These are phyloP conservation scores for Xanthorhoe designata DNA, from an alignment of 2,888 invertebrate species.

Conservation along the genomic window DNA sequence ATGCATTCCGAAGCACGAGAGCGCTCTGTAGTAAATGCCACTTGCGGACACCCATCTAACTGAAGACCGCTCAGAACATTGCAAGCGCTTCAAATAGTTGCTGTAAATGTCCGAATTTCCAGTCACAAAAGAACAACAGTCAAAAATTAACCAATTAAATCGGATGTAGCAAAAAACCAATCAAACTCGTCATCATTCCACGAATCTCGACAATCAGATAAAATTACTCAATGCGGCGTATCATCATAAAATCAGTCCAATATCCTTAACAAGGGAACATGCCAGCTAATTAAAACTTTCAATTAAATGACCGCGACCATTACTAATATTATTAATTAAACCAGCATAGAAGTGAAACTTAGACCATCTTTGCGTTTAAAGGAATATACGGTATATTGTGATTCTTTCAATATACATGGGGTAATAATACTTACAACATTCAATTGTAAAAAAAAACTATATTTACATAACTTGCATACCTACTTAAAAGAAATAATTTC, in stretches of 20 bases:
- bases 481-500: too few species aligned
- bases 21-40: too few species aligned
- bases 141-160: constrained; percentile 16
- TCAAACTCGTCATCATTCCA: constrained; percentile 29
- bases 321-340: constrained; percentile 25
- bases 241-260: constrained; percentile 65
- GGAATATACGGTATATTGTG: too few species aligned
- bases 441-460: too few species aligned
- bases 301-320: constrained; percentile 63
- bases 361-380: not conserved
- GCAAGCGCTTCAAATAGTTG: too few species aligned
- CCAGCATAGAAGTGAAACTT: constrained; percentile 19
- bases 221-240: constrained; percentile 52
- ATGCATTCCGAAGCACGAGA: too few species aligned
- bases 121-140: constrained; percentile 13
- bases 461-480: too few species aligned
- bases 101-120: not conserved
- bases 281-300: constrained; percentile 74
- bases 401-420: too few species aligned
- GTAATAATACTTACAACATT: too few species aligned
- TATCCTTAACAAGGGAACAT: constrained; percentile 71
- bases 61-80: too few species aligned
- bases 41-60: too few species aligned
- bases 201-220: constrained; percentile 48
- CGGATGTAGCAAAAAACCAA: constrained; percentile 32